These are phyloP conservation scores for Tragelaphus imberbis DNA, from an alignment of 2,113 vertebrate species.

Conservation along the genomic window DNA sequence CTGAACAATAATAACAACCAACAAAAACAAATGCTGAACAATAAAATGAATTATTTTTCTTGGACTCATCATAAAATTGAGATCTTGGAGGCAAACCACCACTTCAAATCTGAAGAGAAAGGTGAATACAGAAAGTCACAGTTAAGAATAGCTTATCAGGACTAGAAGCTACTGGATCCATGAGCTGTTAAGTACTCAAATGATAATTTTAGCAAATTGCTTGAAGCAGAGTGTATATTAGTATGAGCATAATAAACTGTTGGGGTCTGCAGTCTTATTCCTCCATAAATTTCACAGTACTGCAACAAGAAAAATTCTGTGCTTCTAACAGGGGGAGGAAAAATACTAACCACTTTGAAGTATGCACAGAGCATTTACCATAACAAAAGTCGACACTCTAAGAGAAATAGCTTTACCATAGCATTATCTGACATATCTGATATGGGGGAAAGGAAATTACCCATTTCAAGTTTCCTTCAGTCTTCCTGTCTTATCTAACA, in stretches of 20 bases:
- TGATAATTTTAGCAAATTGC: neutral
- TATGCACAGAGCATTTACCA: neutral
- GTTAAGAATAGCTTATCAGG: neutral
- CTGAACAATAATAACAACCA: neutral
- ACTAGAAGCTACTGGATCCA: neutral
- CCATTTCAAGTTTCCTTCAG: neutral
- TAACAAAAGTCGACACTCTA: neutral
- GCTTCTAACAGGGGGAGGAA: neutral
- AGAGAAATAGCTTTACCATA: neutral
- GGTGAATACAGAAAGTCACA: neutral
- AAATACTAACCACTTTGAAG: neutral
- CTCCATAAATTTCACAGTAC: neutral
- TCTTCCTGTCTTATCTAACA: neutral
- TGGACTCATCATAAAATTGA: neutral
- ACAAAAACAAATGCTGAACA: neutral
- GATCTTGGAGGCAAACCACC: neutral
- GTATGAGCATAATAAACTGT: neutral
- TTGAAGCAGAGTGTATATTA: neutral
- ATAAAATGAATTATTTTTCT: neutral
- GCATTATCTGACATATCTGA: neutral
- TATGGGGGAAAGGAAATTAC: neutral
- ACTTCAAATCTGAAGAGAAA: neutral
- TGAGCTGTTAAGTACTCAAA: neutral
- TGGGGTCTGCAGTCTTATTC: neutral
- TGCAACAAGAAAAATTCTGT: neutral